phyloP scores from a whole-genome alignment of 2,888 invertebrate genomes.

The Corbicula japonica region DNA sequence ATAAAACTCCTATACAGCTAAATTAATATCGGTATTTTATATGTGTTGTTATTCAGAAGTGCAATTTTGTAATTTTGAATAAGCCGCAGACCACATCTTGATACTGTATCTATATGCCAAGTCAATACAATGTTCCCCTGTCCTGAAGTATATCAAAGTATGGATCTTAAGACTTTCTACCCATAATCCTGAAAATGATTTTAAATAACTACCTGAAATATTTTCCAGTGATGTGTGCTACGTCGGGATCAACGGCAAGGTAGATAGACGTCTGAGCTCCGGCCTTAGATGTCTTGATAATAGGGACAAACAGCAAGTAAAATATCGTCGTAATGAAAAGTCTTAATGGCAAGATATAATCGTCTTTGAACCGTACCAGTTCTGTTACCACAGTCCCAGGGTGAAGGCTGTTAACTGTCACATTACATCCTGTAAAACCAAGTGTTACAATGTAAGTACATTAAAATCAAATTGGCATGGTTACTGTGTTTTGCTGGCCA shows the following conservation, averaged over 20 bases:
- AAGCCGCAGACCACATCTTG: not conserved
- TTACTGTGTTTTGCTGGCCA: not conserved
- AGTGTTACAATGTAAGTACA: not conserved
- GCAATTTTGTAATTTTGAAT: not conserved
- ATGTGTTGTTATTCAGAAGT: not conserved
- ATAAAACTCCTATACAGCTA: no score
- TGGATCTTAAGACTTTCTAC: not conserved
- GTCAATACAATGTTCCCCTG: not conserved
- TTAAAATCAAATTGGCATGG: not conserved
- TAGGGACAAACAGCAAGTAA: slow-evolving; percentile 25
- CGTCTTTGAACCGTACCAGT: slow-evolving; percentile 61
- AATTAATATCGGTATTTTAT: not conserved
- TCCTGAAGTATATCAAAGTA: not conserved
- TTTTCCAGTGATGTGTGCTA: slow-evolving; percentile 71
- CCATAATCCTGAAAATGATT: not conserved
- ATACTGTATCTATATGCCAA: not conserved
- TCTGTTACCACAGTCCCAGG: slow-evolving; percentile 72
- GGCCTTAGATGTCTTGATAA: slow-evolving; percentile 69
- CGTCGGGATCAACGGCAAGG: slow-evolving; percentile 73
- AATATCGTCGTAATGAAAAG: slow-evolving; percentile 32
- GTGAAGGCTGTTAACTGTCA: slow-evolving; percentile 68
- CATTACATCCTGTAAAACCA: slow-evolving; percentile 48
- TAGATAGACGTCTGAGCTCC: slow-evolving; percentile 80
- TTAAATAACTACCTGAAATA: slow-evolving; percentile 69
- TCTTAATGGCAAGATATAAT: slow-evolving; percentile 56